Conservation (phyloP, 1,140 invertebrate species). For the Eriosoma lanigerum region DNA sequence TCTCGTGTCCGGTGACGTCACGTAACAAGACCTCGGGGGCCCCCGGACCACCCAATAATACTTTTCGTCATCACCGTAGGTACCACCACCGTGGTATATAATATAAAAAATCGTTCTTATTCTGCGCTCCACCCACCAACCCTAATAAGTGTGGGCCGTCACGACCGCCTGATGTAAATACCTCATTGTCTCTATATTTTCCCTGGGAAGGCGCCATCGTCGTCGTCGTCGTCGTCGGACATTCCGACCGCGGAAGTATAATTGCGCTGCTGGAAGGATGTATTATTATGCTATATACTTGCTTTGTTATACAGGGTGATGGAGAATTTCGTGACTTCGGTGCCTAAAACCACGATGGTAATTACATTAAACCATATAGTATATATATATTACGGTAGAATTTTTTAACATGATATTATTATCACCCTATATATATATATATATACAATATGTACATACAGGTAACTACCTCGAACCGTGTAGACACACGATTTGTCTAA, state of each 20-base stretch:
- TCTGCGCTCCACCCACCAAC: constrained; percentile 21
- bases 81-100: too few species aligned
- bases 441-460: too few species aligned
- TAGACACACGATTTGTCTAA: background rate
- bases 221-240: background rate
- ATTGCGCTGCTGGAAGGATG: constrained; percentile 13
- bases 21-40: constrained; percentile 32
- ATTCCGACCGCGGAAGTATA: constrained; percentile 46
- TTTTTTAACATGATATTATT: too few species aligned
- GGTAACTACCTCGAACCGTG: too few species aligned
- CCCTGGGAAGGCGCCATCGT: constrained; percentile 39
- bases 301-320: background rate
- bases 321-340: too few species aligned
- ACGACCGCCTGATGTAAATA: constrained; percentile 47
- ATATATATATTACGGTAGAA: too few species aligned
- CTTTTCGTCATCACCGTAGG: background rate
- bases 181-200: background rate
- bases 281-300: constrained; percentile 11
- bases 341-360: too few species aligned
- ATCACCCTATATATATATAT: too few species aligned
- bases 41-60: constrained; percentile 49
- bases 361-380: too few species aligned
- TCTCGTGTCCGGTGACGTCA: constrained; percentile 50
- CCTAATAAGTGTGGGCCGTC: constrained; percentile 46
- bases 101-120: background rate